phyloP scores from a whole-genome alignment of 2,888 invertebrate genomes.

The Gari tellinella region DNA sequence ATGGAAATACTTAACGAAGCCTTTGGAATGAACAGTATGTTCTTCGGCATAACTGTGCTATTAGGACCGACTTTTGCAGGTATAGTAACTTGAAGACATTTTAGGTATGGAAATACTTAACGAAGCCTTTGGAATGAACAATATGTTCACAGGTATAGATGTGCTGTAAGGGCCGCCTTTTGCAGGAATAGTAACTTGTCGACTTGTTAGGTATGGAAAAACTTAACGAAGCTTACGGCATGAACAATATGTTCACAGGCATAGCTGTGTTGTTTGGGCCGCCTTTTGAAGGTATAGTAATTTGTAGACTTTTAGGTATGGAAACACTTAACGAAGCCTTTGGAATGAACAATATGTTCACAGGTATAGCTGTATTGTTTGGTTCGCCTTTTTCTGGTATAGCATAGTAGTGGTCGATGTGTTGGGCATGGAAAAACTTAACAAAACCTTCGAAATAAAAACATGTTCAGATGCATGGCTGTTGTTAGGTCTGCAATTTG shows the following conservation, averaged over 20 bases:
- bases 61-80: no score
- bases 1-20: no score
- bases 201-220: constrained; percentile 29
- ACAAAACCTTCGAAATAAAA: no score
- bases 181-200: constrained; percentile 44
- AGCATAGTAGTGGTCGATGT: no score
- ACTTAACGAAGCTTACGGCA: constrained; percentile 33
- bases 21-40: no score
- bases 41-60: no score
- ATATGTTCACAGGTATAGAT: constrained; percentile 30
- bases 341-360: constrained; percentile 38
- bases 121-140: constrained; percentile 43
- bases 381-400: constrained; percentile 46
- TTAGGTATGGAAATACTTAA: constrained; percentile 20
- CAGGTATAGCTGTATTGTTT: constrained; percentile 28
- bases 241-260: constrained; percentile 39
- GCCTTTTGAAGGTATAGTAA: constrained; percentile 41
- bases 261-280: constrained; percentile 36
- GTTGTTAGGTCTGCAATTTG: no score
- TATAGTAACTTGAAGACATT: constrained; percentile 39
- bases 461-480: no score
- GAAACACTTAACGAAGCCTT: constrained; percentile 26
- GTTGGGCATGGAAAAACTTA: no score
- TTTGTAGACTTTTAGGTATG: constrained; percentile 33
- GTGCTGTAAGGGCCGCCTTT: constrained; percentile 33